Evolutionary conservation across 30 jellyfish, hydroid and myxozoan genomes (phyloP).

Genomic region (Phacellophora camtschatica): DNA sequence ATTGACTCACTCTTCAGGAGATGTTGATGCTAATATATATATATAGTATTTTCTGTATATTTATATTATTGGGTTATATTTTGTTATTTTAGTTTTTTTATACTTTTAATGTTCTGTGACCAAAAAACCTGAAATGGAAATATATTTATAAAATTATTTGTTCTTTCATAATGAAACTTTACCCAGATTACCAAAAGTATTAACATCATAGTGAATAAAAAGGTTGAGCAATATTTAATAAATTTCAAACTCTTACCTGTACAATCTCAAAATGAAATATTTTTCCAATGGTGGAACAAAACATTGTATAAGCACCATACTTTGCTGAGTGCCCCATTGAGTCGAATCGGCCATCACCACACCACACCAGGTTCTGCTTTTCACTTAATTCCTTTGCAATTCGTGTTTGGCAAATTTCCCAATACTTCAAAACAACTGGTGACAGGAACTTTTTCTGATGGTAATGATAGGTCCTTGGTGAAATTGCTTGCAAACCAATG

Average conservation of each 20-base stretch:
- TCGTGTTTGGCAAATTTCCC: constrained; percentile 1
- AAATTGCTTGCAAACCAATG: constrained; percentile 9
- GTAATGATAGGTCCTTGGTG: constrained; percentile 10
- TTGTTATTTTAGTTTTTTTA: no score
- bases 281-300: not conserved
- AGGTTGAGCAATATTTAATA: not conserved
- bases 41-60: no score
- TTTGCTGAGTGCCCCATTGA: constrained; percentile 54
- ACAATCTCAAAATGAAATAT: constrained; percentile 19
- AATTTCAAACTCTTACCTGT: constrained; percentile 9
- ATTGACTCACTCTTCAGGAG: no score
- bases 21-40: no score
- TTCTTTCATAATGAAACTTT: no score
- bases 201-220: not conserved
- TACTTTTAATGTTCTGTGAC: no score
- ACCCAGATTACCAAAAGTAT: not conserved
- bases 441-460: constrained; percentile 29
- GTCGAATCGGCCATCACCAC: constrained; percentile 64
- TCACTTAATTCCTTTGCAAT: not conserved
- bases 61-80: no score
- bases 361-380: constrained; percentile 1
- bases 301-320: constrained; percentile 28
- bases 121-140: no score
- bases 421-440: constrained; percentile 3
- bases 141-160: no score